phyloP scores from a whole-genome alignment of 2,888 invertebrate species.

The Cheilosia vulpina region DNA sequence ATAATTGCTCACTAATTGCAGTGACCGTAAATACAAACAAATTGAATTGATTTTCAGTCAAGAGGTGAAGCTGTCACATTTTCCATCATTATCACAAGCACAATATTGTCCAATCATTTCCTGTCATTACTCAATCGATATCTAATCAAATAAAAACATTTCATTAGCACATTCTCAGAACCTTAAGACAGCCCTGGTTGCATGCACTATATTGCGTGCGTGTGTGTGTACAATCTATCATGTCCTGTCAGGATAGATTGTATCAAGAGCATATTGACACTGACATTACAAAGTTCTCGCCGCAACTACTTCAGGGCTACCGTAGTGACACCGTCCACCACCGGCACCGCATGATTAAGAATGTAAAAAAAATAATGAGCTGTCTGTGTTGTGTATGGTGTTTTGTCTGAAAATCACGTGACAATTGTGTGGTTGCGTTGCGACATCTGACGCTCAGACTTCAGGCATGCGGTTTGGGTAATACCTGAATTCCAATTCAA shows the following conservation, averaged over 20 bases:
- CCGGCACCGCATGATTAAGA: background rate
- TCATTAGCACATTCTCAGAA: background rate
- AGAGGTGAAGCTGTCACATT: background rate
- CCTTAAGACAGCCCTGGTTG: background rate
- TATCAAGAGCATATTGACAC: too few relatives aligned
- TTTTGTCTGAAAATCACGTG: slow-evolving; percentile 3
- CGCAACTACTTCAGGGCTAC: too few relatives aligned
- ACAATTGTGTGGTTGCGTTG: background rate
- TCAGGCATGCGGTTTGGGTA: background rate
- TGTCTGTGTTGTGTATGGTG: background rate
- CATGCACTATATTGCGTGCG: background rate
- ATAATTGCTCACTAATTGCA: too few relatives aligned
- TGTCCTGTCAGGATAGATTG: too few relatives aligned
- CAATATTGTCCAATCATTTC: slow-evolving; percentile 3
- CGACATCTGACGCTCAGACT: background rate
- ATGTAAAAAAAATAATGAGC: background rate
- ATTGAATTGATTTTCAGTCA: background rate
- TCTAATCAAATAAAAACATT: slow-evolving; percentile 26
- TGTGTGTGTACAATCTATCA: background rate
- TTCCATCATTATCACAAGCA: background rate
- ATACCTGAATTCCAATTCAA: background rate
- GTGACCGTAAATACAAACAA: too few relatives aligned
- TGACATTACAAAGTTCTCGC: too few relatives aligned
- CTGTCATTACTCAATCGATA: slow-evolving; percentile 25
- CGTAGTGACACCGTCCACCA: too few relatives aligned